phyloP scores from a whole-genome alignment of 2,888 invertebrate species.

The Odontocerum albicorne region DNA sequence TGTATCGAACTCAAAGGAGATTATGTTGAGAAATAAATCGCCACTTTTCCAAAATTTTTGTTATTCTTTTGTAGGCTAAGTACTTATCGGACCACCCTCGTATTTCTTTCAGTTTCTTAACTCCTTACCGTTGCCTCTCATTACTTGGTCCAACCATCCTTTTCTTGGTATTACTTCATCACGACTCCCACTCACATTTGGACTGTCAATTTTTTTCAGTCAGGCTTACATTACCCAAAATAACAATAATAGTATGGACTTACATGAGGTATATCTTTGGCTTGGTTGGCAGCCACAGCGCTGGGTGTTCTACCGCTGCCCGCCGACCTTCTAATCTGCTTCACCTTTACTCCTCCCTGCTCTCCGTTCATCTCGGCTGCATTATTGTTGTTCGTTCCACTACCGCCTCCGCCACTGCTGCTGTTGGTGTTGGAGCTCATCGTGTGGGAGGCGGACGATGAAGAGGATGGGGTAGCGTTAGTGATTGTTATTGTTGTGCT shows the following conservation, averaged over 20 bases:
- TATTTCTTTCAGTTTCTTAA: too few species aligned
- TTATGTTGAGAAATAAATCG: too few species aligned
- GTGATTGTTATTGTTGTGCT: conserved; percentile 21
- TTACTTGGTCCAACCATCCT: too few species aligned
- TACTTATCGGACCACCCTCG: too few species aligned
- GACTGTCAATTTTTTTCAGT: not conserved
- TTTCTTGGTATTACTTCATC: too few species aligned
- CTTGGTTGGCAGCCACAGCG: conserved; percentile 36
- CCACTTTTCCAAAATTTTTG: too few species aligned
- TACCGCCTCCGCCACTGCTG: conserved; percentile 29
- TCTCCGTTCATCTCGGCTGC: not conserved
- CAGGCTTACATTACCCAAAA: not conserved
- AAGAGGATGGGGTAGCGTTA: not conserved
- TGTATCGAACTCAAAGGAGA: too few species aligned
- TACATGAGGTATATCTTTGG: conserved; percentile 39
- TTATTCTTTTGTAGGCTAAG: too few species aligned
- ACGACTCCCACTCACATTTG: too few species aligned
- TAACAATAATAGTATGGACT: conserved; percentile 35
- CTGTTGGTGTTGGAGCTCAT: not conserved
- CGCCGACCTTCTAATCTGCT: conserved; percentile 37
- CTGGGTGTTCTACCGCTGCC: conserved; percentile 36
- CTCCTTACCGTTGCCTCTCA: too few species aligned
- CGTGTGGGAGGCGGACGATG: not conserved
- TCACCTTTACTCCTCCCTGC: conserved; percentile 3
- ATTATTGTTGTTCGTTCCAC: conserved; percentile 36